A percentile compares a stretch with the other conserved stretches of the same genome.
phyloP scores from a whole-genome alignment of 1,140 invertebrate species.

The Daktulosphaira vitifoliae region DNA sequence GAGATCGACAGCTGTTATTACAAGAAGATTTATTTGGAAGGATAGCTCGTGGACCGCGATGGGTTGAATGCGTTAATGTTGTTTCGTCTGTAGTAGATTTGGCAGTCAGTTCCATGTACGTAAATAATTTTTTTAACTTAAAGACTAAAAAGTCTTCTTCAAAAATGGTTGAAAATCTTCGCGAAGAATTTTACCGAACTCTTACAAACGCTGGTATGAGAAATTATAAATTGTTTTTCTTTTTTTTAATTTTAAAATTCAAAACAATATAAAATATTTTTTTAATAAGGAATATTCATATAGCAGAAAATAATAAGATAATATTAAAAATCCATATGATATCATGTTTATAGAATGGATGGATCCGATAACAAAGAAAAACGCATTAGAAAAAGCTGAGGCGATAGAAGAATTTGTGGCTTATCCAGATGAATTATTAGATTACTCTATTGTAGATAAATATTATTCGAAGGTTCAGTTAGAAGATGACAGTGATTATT shows the following conservation, averaged over 20 bases:
- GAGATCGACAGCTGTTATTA: not conserved
- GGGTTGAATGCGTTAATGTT: slow-evolving; percentile 1
- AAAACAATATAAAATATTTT: no score
- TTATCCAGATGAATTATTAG: slow-evolving; percentile 52
- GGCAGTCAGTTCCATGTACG: slow-evolving; percentile 52
- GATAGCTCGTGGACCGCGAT: not conserved
- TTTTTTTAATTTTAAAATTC: no score
- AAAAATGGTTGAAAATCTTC: slow-evolving; percentile 58
- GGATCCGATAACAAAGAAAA: slow-evolving; percentile 52
- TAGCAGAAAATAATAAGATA: no score
- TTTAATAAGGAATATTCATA: no score
- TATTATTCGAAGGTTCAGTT: not conserved
- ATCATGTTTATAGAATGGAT: slow-evolving; percentile 64
- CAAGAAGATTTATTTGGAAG: not conserved
- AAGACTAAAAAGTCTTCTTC: slow-evolving; percentile 49
- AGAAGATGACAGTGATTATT: not conserved
- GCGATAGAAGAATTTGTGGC: slow-evolving; percentile 50
- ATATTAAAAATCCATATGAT: no score
- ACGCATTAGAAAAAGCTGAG: slow-evolving; percentile 50
- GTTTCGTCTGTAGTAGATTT: slow-evolving; percentile 48
- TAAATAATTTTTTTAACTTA: slow-evolving; percentile 50
- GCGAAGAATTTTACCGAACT: slow-evolving; percentile 50
- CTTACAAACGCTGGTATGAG: slow-evolving; percentile 43
- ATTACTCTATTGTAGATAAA: not conserved
- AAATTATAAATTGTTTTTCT: no score